These are phyloP conservation scores for Drosophila atripex DNA, from an alignment of 2,888 invertebrate genomes.

Conservation along the genomic window DNA sequence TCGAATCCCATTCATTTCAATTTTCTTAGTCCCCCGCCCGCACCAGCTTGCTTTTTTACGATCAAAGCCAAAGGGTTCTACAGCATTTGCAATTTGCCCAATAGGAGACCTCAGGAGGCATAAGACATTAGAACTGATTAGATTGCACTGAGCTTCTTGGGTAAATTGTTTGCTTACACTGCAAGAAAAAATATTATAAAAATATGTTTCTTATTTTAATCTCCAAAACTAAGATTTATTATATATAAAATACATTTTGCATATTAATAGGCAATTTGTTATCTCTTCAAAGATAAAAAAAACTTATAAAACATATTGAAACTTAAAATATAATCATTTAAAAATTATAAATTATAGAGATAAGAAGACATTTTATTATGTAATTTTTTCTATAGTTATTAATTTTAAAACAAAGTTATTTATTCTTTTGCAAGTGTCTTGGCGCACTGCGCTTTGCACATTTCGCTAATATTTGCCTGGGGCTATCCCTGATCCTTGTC, in stretches of 20 bases:
- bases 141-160: slow-evolving; percentile 32
- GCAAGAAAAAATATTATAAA: background rate
- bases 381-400: too few species aligned
- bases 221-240: too few species aligned
- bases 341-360: too few species aligned
- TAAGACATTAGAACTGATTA: slow-evolving; percentile 38
- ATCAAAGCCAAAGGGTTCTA: slow-evolving; percentile 32
- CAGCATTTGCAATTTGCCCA: slow-evolving; percentile 18
- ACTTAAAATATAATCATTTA: too few species aligned
- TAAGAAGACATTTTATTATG: too few species aligned
- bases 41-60: slow-evolving; percentile 10
- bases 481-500: background rate
- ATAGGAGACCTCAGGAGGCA: slow-evolving; percentile 19
- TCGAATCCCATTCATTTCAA: slow-evolving; percentile 54
- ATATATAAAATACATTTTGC: too few species aligned
- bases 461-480: slow-evolving; percentile 6
- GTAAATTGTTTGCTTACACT: slow-evolving; percentile 34
- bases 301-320: too few species aligned
- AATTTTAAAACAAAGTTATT: too few species aligned
- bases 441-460: slow-evolving; percentile 5
- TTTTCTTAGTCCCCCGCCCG: slow-evolving; percentile 26
- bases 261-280: too few species aligned
- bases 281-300: too few species aligned
- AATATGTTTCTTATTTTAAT: too few species aligned
- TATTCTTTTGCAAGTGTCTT: background rate